Base-by-base conservation (phyloP, 2,797 vertebrate species). In the Lithobates sylvaticus region DNA sequence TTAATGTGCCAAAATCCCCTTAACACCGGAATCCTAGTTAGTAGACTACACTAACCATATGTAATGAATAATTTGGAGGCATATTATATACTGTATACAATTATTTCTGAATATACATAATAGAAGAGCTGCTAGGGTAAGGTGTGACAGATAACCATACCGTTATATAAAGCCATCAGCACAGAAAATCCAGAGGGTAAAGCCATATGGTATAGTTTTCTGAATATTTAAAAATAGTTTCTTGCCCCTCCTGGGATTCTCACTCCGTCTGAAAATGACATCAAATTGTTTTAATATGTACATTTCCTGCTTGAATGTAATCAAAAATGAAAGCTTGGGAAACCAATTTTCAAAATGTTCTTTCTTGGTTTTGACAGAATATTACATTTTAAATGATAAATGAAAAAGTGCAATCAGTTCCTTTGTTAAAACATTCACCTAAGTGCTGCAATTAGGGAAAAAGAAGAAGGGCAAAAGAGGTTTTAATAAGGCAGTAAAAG, bases 191-290 rank as follows among this genome's bases (percentile, higher is more conserved):
- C 23, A 70, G 64, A 75, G 64, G 84, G 78, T 54, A 26, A 47
- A 42, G 70, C 71, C 84, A 86, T 81, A 85, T 85, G 84, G 61
- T 85, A 58, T 26, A 54, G 54, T 69, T 78, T 64, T 73, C 21
- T 65, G 77, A 74, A 75, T 81, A 75, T 74, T 75, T 74, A 74
- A 69, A 74, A 68, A 81, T 86, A 76, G 71, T 68, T n/a, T 61
- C 36, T 61, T 5, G 27, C 64, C 54, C 72, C 78, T 81, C 71
- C 54, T 44, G 72, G 71, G 84, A 78, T 78, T 84, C n/a, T 84
- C 83, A 72, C 54, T 71, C 75, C 78, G 47, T 42, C 64, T 67
- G 27, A 80, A 73, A 44, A 74, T 85, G 32, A 72, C 83, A 84
- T 54, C 18, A 32, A 78, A 84, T 72, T 72, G 65, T 39, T 71